Evolutionary conservation across 2,888 invertebrate genomes (phyloP), one percentile per base, ranked within the genome.

Genomic region (Eristalis pertinax): DNA sequence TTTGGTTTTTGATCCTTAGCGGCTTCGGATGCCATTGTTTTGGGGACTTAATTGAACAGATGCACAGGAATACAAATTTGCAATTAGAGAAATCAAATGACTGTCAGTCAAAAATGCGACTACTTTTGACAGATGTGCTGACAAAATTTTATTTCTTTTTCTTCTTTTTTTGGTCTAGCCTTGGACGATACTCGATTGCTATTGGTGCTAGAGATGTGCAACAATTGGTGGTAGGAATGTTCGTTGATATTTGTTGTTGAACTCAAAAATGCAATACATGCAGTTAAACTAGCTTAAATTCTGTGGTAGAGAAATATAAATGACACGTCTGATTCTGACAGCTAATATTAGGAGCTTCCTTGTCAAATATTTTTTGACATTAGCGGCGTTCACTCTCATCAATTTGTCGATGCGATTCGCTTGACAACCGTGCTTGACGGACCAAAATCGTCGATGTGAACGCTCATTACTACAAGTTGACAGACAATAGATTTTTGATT

Each of bases 1-100:
- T 95, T 95, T 32, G 91, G 90, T 84, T 91, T 91, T 64, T 91
- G 90, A 80, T 91, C 90, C 84, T 92, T 92, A 56, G 90, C 89
- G 89, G 91, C 90, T 86, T 93, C 93, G 89, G 90, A 90, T 90
- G 92, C 91, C 93, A 93, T 93, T 90, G 84, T 90, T 77, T 86
- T 75, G 26, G 8, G 50, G 4, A 13, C n/a, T 67, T 76, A 68
- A 79, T 72, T 41, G 82, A 79, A 85, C 87, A 89, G 88, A 89
- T 89, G 89, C 76, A 79, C 86, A 74, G 29, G 32, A 67, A 22
- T 29, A 78, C 60, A 67, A n/a, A 88, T 84, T 85, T 70, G 75
- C 78, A 80, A 84, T 84, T 77, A 56, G 79, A 76, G 19, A 22
- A 73, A 67, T 65, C 26, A 58, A 78, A 73, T 84, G 76, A 79